Percentiles rank a stretch among this genome's conserved stretches.
phyloP scores from a whole-genome alignment of 2,888 invertebrate genomes.

The Dryadula phaetusa region DNA sequence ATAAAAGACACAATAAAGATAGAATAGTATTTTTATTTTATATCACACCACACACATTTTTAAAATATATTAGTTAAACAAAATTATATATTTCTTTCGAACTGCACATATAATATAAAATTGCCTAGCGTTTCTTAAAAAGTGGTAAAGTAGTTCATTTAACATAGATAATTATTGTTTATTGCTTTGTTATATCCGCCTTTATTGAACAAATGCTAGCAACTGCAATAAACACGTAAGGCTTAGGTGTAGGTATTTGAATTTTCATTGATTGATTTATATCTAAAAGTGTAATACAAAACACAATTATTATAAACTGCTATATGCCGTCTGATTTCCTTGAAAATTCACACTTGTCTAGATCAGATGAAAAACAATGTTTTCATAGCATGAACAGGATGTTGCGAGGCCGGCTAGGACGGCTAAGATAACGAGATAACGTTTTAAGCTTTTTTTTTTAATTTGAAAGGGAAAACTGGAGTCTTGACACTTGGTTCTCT shows the following conservation, averaged over 20 bases:
- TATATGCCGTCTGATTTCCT: too few species aligned
- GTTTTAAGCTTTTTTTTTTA: too few species aligned
- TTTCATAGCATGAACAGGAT: too few species aligned
- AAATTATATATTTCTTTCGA: too few species aligned
- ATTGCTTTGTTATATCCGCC: neutral
- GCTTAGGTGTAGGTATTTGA: neutral
- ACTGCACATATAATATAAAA: neutral
- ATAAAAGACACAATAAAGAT: neutral
- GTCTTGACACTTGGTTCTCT: too few species aligned
- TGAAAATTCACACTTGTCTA: too few species aligned
- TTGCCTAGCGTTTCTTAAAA: neutral
- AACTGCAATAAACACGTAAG: neutral
- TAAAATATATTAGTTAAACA: slow-evolving; percentile 1
- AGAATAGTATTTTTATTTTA: neutral
- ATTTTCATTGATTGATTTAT: neutral
- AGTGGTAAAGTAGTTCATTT: neutral
- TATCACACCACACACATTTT: slow-evolving; percentile 9
- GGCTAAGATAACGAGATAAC: too few species aligned
- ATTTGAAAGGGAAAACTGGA: too few species aligned
- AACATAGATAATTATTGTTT: neutral
- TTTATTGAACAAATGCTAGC: neutral
- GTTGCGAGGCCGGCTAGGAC: too few species aligned
- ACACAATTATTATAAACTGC: too few species aligned
- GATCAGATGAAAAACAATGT: too few species aligned
- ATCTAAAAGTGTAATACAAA: too few species aligned